Conservation (phyloP, 2,113 vertebrate genomes). For the Struthidea cinerea region DNA sequence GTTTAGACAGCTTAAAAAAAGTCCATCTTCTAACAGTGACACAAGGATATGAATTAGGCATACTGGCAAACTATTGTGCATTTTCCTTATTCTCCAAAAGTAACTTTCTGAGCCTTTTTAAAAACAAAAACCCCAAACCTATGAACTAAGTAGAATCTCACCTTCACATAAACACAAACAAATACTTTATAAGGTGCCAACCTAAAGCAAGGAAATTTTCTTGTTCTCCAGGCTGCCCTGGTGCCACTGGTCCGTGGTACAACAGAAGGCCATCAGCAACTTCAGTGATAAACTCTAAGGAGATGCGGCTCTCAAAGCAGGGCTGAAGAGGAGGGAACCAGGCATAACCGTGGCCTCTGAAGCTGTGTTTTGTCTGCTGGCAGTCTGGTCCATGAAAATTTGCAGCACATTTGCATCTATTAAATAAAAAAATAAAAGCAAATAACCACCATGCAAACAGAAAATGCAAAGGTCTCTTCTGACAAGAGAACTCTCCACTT, state of each 20-base stretch:
- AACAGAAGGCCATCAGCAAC: slow-evolving; percentile 78
- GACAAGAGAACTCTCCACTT: background rate
- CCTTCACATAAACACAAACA: background rate
- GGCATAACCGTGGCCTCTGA: slow-evolving; percentile 81
- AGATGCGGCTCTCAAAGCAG: slow-evolving; percentile 83
- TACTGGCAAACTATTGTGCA: background rate
- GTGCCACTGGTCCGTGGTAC: slow-evolving; percentile 78
- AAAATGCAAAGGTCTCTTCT: background rate
- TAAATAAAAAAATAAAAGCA: background rate
- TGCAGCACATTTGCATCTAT: slow-evolving; percentile 80
- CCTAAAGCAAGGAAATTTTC: slow-evolving; percentile 84
- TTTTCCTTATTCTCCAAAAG: background rate
- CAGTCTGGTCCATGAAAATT: slow-evolving; percentile 86
- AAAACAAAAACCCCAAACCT: background rate
- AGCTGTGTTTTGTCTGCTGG: slow-evolving; percentile 85
- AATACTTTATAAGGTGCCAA: slow-evolving; percentile 31
- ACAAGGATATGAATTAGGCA: background rate
- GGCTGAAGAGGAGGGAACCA: slow-evolving; percentile 85
- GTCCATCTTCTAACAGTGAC: background rate
- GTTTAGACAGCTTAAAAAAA: background rate
- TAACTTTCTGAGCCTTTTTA: background rate
- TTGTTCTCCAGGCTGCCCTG: slow-evolving; percentile 54
- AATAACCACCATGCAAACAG: background rate
- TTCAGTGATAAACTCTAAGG: slow-evolving; percentile 85
- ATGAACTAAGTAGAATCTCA: background rate